Evolutionary conservation across 2,113 vertebrate genomes (phyloP).

Genomic region (Nycticebus coucang): DNA sequence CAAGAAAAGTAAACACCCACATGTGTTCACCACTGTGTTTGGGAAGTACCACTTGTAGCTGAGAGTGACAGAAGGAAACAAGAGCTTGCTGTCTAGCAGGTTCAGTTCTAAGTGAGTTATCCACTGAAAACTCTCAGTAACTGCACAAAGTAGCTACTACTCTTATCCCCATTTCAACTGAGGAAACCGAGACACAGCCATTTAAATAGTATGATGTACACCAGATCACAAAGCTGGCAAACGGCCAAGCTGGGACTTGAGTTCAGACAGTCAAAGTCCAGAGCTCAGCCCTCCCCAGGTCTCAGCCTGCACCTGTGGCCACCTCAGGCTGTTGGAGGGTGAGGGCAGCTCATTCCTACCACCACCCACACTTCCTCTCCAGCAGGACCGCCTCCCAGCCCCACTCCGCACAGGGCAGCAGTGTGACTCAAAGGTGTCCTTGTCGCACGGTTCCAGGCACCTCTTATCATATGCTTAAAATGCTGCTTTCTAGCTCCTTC

Average conservation of each 20-base stretch:
- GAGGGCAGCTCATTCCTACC: too few species aligned
- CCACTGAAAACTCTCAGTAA: neutral
- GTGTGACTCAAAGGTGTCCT: neutral
- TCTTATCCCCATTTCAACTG: neutral
- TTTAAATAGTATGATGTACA: neutral
- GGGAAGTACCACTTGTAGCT: neutral
- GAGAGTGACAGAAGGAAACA: neutral
- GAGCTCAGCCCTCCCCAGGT: neutral
- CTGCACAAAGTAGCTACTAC: neutral
- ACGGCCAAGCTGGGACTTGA: neutral
- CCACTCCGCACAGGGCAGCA: neutral
- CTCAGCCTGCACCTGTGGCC: neutral
- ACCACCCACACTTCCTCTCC: neutral
- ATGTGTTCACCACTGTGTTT: too few species aligned
- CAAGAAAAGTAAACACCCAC: neutral
- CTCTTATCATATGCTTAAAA: neutral
- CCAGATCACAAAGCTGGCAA: neutral
- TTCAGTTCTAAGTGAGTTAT: neutral
- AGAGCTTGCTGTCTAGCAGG: neutral
- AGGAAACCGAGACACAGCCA: neutral
- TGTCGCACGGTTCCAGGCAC: too few species aligned
- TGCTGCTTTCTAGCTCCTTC: neutral
- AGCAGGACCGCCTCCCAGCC: neutral
- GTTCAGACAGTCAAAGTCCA: neutral
- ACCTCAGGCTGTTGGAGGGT: neutral